Percentiles rank a stretch among this genome's conserved stretches.
These are phyloP conservation scores for Hippopotamyrus pictus DNA, from an alignment of 2,797 vertebrate species.

Conservation along the genomic window DNA sequence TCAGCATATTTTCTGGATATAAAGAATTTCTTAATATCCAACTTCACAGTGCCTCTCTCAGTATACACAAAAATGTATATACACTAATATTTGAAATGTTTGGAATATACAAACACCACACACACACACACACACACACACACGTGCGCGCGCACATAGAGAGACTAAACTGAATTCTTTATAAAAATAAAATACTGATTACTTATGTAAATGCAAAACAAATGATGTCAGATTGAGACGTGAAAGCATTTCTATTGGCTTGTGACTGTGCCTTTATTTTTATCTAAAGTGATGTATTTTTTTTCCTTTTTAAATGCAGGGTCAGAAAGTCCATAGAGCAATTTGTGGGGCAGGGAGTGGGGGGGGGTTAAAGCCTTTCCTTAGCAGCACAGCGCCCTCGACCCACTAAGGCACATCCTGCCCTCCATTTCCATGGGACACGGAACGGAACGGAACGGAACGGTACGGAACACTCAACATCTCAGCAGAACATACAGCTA, in stretches of 20 bases:
- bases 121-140: background rate
- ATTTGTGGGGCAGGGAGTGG: background rate
- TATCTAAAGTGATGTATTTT: background rate
- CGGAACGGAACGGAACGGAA: background rate
- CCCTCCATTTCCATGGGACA: background rate
- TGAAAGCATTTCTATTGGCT: background rate
- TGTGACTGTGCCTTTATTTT: background rate
- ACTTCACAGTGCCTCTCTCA: background rate
- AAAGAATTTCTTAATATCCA: background rate
- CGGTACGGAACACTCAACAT: background rate
- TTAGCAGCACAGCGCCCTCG: background rate
- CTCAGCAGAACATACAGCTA: background rate
- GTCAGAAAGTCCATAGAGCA: background rate
- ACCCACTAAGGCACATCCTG: background rate
- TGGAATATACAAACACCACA: background rate
- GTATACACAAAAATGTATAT: background rate
- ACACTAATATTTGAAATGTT: background rate
- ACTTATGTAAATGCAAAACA: background rate
- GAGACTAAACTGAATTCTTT: background rate
- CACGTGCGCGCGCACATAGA: no score
- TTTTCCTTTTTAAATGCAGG: background rate
- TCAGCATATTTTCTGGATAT: background rate
- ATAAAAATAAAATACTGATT: background rate
- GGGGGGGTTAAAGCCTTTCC: background rate
- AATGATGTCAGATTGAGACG: background rate